phyloP scores from a whole-genome alignment of 1,140 invertebrate genomes.

The Dermatophagoides farinae region DNA sequence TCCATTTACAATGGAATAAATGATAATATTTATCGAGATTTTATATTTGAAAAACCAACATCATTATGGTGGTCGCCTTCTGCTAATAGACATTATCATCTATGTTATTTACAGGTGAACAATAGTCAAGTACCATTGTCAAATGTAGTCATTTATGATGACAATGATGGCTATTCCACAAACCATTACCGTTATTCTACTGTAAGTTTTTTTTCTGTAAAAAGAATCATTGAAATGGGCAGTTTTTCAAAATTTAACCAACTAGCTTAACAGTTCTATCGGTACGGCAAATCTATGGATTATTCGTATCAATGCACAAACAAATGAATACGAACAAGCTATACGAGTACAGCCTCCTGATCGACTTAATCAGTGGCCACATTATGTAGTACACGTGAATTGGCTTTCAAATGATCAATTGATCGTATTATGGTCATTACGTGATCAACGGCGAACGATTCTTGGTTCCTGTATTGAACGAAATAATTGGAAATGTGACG shows the following conservation, averaged over 20 bases:
- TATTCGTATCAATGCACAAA: not conserved
- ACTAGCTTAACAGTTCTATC: not conserved
- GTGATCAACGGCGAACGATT: constrained; percentile 8
- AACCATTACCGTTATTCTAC: not conserved
- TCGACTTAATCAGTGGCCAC: not conserved
- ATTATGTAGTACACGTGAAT: constrained; percentile 11
- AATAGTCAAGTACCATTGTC: not conserved
- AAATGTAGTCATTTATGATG: not conserved
- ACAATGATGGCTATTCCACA: not conserved
- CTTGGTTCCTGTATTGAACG: not conserved
- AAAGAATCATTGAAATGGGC: not conserved
- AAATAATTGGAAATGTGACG: constrained; percentile 6
- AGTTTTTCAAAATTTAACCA: not conserved
- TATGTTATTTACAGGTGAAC: not conserved
- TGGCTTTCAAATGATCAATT: constrained; percentile 7
- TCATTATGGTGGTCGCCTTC: not conserved
- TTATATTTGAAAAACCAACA: not conserved
- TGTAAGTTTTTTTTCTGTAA: not conserved
- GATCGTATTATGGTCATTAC: constrained; percentile 11
- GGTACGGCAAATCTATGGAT: not conserved
- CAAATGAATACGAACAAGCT: too few relatives aligned
- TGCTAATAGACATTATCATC: not conserved
- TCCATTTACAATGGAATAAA: not conserved
- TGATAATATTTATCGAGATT: constrained; percentile 2
- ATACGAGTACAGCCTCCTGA: not conserved